Conservation (phyloP, 2,113 vertebrate species). For the Rousettus leschenaultii region DNA sequence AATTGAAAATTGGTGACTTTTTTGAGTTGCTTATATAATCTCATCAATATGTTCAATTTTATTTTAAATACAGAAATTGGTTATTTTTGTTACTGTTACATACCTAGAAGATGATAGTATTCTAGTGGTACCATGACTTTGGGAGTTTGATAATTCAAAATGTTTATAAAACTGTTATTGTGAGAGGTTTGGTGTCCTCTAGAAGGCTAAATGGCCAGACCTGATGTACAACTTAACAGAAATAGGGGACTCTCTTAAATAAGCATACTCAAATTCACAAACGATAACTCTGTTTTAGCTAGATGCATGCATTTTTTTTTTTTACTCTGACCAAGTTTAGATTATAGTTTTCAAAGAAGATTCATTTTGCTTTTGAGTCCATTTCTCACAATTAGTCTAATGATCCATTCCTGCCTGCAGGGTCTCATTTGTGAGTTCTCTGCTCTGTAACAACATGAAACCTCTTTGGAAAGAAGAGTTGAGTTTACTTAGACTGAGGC, state of each 20-base stretch:
- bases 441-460: conserved; percentile 20
- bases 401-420: conserved; percentile 37
- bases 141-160: not conserved
- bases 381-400: conserved; percentile 58
- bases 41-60: not conserved
- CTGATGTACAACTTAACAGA: not conserved
- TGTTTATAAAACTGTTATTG: not conserved
- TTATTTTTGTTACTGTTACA: not conserved
- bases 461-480: not conserved
- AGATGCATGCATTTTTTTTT: not conserved
- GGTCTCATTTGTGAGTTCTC: conserved; percentile 46
- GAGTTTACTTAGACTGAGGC: conserved; percentile 31
- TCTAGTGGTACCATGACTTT: not conserved
- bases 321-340: not conserved
- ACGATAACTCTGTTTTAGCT: not conserved
- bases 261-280: not conserved
- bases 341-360: conserved; percentile 5
- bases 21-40: not conserved
- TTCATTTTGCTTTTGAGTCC: conserved; percentile 9
- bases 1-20: not conserved
- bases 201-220: not conserved
- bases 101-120: not conserved
- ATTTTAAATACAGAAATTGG: not conserved
- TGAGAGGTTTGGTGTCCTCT: not conserved
- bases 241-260: not conserved